Conservation (phyloP, 1,140 invertebrate genomes). For the Listronotus oregonensis region DNA sequence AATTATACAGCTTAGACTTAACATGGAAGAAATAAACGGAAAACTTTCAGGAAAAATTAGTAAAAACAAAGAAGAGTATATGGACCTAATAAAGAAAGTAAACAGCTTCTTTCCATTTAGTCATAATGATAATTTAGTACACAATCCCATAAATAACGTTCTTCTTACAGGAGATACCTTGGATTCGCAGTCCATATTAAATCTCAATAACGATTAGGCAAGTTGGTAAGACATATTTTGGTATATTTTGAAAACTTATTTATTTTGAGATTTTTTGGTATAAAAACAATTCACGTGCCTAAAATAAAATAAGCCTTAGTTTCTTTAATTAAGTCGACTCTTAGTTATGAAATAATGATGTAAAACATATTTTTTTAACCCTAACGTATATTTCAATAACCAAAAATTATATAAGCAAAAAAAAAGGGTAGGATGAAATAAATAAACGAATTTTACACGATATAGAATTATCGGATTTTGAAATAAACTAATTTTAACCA, state of each 20-base stretch:
- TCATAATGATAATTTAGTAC: constrained; percentile 38
- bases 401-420: no score
- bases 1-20: constrained; percentile 60
- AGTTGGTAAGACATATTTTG: background rate
- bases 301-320: constrained; percentile 2
- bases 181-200: constrained; percentile 55
- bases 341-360: no score
- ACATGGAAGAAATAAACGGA: constrained; percentile 46
- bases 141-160: constrained; percentile 44
- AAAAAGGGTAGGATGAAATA: no score
- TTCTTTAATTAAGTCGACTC: background rate
- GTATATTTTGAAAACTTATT: background rate
- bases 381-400: no score
- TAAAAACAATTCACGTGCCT: background rate
- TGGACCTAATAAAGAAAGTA: constrained; percentile 50
- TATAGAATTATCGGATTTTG: no score
- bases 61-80: constrained; percentile 49
- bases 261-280: background rate
- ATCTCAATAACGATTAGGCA: constrained; percentile 45
- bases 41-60: constrained; percentile 30
- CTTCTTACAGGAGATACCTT: constrained; percentile 49
- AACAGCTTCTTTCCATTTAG: constrained; percentile 62
- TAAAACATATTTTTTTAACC: no score
- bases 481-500: no score
- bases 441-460: no score